A percentile compares a stretch with the other conserved stretches of the same genome.
Evolutionary conservation across 2,888 invertebrate species (phyloP).

Genomic region (Scrobipalpa costella): DNA sequence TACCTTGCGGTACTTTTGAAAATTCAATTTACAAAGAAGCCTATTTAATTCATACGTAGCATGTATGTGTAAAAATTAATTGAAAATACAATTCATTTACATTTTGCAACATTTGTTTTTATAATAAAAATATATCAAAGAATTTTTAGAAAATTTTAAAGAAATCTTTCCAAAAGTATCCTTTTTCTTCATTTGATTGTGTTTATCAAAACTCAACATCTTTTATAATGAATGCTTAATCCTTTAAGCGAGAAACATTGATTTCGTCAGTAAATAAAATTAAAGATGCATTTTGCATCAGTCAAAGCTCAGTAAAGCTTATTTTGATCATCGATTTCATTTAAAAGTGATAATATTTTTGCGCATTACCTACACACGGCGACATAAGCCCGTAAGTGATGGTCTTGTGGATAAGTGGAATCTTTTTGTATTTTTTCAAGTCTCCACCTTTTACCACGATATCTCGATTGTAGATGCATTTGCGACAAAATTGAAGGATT

Average conservation of each 20-base stretch:
- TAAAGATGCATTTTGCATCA: conserved; percentile 41
- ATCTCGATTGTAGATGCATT: conserved; percentile 33
- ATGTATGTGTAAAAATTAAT: not conserved
- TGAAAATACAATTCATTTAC: not conserved
- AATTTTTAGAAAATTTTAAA: too few species aligned
- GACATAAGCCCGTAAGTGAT: conserved; percentile 63
- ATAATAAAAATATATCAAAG: too few species aligned
- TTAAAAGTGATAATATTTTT: conserved; percentile 62
- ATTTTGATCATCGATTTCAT: conserved; percentile 61
- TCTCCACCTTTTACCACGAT: conserved; percentile 33
- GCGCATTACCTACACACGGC: conserved; percentile 56
- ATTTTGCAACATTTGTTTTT: too few species aligned
- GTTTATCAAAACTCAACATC: not conserved
- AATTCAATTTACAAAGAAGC: not conserved
- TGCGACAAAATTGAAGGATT: conserved; percentile 3
- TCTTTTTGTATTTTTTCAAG: conserved; percentile 20
- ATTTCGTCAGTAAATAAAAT: conserved; percentile 58
- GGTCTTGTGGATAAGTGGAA: conserved; percentile 42
- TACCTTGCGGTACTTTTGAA: conserved; percentile 30
- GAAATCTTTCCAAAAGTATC: too few species aligned
- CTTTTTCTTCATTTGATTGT: not conserved
- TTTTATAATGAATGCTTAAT: not conserved
- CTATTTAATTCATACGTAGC: not conserved
- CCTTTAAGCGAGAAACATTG: conserved; percentile 36
- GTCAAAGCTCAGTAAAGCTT: conserved; percentile 26